Conservation (phyloP, 2,888 invertebrate genomes). For the Pterobdella sp. region DNA sequence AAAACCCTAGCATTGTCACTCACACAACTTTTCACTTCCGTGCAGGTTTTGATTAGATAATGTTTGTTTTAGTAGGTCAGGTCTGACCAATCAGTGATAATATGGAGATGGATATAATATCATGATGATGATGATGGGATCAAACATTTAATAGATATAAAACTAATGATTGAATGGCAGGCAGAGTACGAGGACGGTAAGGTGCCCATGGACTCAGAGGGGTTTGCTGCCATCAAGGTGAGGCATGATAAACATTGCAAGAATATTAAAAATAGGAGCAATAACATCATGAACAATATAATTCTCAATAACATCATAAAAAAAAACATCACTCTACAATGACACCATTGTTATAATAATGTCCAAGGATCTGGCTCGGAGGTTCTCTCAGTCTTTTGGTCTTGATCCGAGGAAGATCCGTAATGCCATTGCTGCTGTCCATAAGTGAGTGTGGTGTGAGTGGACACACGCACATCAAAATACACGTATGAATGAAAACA, state of each 20-base stretch:
- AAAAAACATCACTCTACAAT: no score
- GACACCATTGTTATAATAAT: no score
- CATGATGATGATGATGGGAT: conserved; percentile 8
- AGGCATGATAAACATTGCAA: no score
- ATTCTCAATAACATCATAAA: no score
- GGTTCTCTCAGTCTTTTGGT: conserved; percentile 92
- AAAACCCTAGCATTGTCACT: conserved; percentile 85
- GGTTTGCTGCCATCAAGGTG: conserved; percentile 80
- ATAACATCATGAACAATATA: not conserved
- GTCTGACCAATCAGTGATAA: not conserved
- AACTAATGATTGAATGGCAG: no score
- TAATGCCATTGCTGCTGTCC: conserved; percentile 87
- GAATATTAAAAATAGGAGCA: no score
- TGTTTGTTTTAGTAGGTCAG: not conserved
- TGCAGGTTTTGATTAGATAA: conserved; percentile 50
- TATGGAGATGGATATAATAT: not conserved
- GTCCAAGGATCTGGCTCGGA: conserved; percentile 80
- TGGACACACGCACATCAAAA: no score
- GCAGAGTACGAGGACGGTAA: conserved; percentile 45
- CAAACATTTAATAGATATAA: no score
- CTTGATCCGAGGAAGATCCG: conserved; percentile 91
- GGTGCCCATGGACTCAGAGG: conserved; percentile 66
- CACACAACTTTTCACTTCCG: conserved; percentile 72
- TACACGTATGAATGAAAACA: no score
- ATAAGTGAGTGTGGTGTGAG: conserved; percentile 54